Conservation (phyloP, 2,797 vertebrate genomes). For the Tadarida brasiliensis region DNA sequence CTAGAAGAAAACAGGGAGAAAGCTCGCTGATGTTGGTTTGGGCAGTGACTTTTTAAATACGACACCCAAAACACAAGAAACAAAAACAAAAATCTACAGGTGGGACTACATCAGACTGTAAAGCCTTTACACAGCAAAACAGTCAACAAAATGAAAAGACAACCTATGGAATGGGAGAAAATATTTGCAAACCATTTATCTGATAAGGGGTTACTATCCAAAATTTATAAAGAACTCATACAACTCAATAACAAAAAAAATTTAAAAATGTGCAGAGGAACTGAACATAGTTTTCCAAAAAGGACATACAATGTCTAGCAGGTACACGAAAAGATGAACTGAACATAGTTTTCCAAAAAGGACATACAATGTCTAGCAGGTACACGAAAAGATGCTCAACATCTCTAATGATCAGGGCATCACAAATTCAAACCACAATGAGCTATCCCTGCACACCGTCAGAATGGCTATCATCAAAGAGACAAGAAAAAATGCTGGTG, state of each 20-base stretch:
- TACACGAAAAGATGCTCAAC: neutral
- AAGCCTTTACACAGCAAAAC: neutral
- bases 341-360: neutral
- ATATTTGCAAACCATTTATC: neutral
- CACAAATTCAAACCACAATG: neutral
- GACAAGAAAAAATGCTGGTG: neutral
- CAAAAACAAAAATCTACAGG: neutral
- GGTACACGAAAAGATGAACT: neutral
- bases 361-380: neutral
- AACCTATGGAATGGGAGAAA: neutral
- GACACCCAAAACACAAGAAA: neutral
- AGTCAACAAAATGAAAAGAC: neutral
- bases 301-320: neutral
- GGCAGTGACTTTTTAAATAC: neutral
- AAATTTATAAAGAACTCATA: neutral
- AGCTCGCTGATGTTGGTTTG: neutral
- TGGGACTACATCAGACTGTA: neutral
- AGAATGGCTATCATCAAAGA: neutral
- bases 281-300: neutral
- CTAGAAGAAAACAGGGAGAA: neutral
- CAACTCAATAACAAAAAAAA: neutral
- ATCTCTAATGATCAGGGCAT: neutral
- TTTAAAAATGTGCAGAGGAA: neutral
- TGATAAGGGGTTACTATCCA: neutral
- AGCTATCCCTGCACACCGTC: neutral